A percentile compares a stretch with the other conserved stretches of the same genome.
Conservation (phyloP, 2,888 invertebrate genomes). For the Cordilura impudica region DNA sequence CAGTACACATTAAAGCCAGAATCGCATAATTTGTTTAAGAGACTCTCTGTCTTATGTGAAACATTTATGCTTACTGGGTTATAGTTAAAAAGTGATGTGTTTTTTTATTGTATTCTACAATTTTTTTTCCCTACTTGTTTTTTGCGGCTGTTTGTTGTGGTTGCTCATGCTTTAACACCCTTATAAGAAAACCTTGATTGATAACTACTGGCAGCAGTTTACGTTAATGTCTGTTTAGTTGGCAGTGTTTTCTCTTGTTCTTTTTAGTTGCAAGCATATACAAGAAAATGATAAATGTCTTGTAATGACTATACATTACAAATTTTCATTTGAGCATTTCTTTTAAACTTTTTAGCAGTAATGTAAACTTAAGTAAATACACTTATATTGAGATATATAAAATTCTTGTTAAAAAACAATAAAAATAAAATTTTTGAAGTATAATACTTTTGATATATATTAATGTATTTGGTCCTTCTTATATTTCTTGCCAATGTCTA, state of each 20-base stretch:
- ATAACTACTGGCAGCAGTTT: constrained; percentile 44
- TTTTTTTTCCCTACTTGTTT: neutral
- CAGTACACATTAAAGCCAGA: no score
- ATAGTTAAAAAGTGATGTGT: neutral
- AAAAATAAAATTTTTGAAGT: constrained; percentile 1
- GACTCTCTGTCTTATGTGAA: no score
- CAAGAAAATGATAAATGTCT: constrained; percentile 54
- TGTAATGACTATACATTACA: constrained; percentile 52
- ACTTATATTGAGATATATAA: neutral
- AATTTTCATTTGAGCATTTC: constrained; percentile 15
- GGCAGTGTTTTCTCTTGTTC: constrained; percentile 6
- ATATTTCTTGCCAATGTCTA: neutral
- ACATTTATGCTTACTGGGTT: constrained; percentile 2
- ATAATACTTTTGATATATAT: neutral
- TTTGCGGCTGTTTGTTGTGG: constrained; percentile 29
- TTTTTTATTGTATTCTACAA: neutral
- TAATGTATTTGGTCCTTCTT: neutral
- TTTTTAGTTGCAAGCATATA: neutral
- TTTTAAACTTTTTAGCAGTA: neutral
- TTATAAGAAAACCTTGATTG: constrained; percentile 56
- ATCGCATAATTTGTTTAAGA: no score
- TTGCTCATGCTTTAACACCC: constrained; percentile 53
- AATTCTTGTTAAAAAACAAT: neutral
- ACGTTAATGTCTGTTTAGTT: constrained; percentile 44
- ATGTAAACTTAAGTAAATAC: constrained; percentile 28